Conservation (phyloP, 2,888 invertebrate species). For the Thalpophila matura region DNA sequence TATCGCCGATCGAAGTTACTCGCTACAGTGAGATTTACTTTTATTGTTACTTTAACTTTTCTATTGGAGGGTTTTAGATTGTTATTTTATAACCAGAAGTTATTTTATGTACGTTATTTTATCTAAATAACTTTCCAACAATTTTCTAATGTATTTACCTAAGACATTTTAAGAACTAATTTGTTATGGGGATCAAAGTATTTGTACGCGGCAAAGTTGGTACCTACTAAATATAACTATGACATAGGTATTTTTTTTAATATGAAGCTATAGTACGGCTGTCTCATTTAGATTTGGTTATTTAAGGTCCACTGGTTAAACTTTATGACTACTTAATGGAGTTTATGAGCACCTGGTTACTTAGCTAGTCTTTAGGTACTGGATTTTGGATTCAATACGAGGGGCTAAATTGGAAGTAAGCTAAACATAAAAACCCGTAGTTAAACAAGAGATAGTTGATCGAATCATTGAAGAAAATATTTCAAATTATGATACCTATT, state of each 20-base stretch:
- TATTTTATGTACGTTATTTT: too few relatives aligned
- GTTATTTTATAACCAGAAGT: too few relatives aligned
- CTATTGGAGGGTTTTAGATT: not conserved
- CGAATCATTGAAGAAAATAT: constrained; percentile 16
- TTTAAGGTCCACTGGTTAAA: too few relatives aligned
- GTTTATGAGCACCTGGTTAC: too few relatives aligned
- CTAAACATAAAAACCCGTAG: not conserved
- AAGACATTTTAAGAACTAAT: too few relatives aligned
- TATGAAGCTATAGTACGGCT: too few relatives aligned
- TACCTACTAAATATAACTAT: too few relatives aligned
- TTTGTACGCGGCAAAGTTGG: too few relatives aligned
- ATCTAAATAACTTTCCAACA: not conserved
- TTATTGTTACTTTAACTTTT: constrained; percentile 1
- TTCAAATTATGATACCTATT: not conserved
- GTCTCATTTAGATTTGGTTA: too few relatives aligned
- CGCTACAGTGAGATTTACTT: not conserved
- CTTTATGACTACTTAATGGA: too few relatives aligned
- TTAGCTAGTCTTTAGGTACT: not conserved
- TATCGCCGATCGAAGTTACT: not conserved
- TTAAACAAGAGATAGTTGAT: constrained; percentile 32
- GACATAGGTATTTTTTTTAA: too few relatives aligned
- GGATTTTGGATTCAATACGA: not conserved
- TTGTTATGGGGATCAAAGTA: too few relatives aligned
- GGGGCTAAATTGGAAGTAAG: not conserved
- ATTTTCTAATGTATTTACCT: not conserved